Percentiles rank a stretch among this genome's conserved stretches.
Evolutionary conservation across 2,797 vertebrate genomes (phyloP).

Genomic region (Loris lydekkerianus): DNA sequence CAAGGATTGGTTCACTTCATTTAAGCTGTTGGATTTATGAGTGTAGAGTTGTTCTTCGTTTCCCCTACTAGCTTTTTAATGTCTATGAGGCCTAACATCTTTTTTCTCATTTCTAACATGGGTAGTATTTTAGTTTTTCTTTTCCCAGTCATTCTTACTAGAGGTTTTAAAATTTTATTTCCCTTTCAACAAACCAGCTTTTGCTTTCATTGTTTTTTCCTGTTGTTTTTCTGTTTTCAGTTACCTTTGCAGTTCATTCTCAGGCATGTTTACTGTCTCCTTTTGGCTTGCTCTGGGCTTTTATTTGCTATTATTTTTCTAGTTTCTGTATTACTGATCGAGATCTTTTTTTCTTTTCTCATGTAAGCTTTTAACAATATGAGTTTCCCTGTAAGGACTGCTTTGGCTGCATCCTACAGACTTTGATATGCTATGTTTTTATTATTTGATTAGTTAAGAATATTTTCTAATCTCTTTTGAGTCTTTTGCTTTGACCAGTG

Average conservation of each 20-base stretch:
- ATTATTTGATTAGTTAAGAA: slow-evolving; percentile 37
- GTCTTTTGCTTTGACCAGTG: background rate
- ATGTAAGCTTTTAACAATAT: background rate
- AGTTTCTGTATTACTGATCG: background rate
- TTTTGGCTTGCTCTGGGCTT: background rate
- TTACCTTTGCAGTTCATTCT: background rate
- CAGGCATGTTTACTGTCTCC: background rate
- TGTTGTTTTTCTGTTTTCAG: background rate
- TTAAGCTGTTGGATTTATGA: slow-evolving; percentile 24
- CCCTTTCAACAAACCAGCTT: background rate
- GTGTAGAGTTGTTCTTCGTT: background rate
- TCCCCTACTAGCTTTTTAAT: background rate
- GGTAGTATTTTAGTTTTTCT: background rate
- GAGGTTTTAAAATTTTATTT: background rate
- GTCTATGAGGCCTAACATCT: background rate
- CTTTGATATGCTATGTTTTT: background rate
- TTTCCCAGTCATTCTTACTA: background rate
- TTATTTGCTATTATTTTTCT: slow-evolving; percentile 40
- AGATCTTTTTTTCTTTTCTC: slow-evolving; percentile 21
- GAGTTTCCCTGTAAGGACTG: slow-evolving; percentile 9
- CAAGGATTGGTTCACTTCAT: background rate
- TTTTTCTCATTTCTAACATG: background rate
- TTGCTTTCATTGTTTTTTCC: background rate
- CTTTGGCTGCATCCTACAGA: background rate
- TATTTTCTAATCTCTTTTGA: background rate